phyloP scores from a whole-genome alignment of 2,113 vertebrate species.

The Gallinago paraguaiae region DNA sequence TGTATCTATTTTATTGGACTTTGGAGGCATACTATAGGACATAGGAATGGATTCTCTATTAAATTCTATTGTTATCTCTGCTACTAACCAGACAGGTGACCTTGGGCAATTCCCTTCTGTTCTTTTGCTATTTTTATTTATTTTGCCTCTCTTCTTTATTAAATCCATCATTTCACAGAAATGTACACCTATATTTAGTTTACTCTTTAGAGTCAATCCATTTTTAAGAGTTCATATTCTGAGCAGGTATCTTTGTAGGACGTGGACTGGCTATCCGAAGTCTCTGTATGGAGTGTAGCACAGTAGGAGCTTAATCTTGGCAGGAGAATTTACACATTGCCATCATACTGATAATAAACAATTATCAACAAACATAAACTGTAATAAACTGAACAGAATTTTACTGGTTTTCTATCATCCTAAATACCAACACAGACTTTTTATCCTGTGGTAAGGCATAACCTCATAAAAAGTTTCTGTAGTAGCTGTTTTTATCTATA shows the following conservation, averaged over 20 bases:
- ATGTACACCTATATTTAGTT: fast-evolving
- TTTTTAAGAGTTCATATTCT: neutral
- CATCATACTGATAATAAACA: neutral
- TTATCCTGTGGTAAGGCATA: neutral
- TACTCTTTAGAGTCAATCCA: neutral
- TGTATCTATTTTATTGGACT: neutral
- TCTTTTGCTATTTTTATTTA: neutral
- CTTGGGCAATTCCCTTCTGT: neutral
- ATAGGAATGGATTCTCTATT: neutral
- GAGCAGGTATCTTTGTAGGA: neutral
- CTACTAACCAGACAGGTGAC: neutral
- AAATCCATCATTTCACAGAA: neutral
- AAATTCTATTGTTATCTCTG: neutral
- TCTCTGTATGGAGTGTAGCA: neutral
- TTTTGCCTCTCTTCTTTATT: neutral
- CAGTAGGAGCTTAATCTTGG: neutral
- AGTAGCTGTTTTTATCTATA: neutral
- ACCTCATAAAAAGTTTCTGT: neutral
- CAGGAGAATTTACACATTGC: neutral
- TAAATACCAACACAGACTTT: neutral
- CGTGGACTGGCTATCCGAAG: neutral
- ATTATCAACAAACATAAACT: neutral
- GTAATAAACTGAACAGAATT: neutral
- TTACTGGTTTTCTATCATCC: neutral
- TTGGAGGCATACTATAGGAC: neutral